phyloP scores from a whole-genome alignment of 2,888 invertebrate species.

The Lamellibrachia satsuma region DNA sequence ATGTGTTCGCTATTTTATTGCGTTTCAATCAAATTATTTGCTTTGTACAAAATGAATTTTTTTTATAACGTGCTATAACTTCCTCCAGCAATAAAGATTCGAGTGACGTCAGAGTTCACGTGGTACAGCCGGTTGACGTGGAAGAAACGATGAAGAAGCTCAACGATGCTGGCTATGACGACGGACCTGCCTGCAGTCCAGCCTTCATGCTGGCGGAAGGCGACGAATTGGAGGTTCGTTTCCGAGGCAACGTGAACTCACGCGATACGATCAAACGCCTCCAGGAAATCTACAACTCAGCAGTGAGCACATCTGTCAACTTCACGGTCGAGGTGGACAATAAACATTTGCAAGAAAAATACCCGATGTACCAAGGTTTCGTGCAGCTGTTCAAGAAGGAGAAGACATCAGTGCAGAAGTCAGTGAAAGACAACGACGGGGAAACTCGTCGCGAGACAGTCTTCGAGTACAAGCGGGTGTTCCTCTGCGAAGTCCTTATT shows the following conservation, averaged over 20 bases:
- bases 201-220: slow-evolving; percentile 44
- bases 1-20: too few species aligned
- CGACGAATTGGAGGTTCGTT: slow-evolving; percentile 53
- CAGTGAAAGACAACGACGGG: slow-evolving; percentile 18
- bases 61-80: neutral
- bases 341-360: slow-evolving; percentile 59
- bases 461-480: slow-evolving; percentile 43
- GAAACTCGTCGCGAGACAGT: slow-evolving; percentile 36
- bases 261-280: slow-evolving; percentile 40
- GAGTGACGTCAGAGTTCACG: slow-evolving; percentile 50
- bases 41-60: neutral
- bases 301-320: slow-evolving; percentile 45
- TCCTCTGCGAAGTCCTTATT: slow-evolving; percentile 52
- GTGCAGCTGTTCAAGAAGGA: slow-evolving; percentile 41
- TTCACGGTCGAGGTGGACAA: slow-evolving; percentile 52
- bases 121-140: slow-evolving; percentile 46
- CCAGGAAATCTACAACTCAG: slow-evolving; percentile 51
- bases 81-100: slow-evolving; percentile 50
- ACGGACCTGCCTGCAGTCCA: slow-evolving; percentile 51
- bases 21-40: neutral
- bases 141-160: slow-evolving; percentile 48
- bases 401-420: neutral
- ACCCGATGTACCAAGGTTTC: slow-evolving; percentile 55
- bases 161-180: slow-evolving; percentile 54
- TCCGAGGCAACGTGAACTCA: slow-evolving; percentile 57